Base-by-base conservation (phyloP, 2,113 vertebrate species). In the Seriola quinqueradiata region DNA sequence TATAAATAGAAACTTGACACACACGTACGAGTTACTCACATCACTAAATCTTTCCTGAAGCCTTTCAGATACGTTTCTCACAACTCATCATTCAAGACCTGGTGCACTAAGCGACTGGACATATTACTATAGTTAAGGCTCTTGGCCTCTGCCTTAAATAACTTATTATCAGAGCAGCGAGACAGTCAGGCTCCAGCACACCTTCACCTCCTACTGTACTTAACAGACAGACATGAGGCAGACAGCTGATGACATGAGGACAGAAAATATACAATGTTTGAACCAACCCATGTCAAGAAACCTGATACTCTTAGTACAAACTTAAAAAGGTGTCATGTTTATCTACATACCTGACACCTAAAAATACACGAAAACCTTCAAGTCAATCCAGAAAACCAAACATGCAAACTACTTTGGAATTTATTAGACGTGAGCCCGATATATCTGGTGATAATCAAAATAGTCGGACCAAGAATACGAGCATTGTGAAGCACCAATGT, bases 91-190 rank as follows among this genome's bases (percentile, higher is more conserved):
- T 84, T 78, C 75, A 65, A 46, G 65, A 60, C 36, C 50, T 32
- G 67, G 52, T 73, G 59, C 12, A 52, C 32, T 52, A 17, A 32
- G 40, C 8, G 25, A 52, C 21, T 3, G 13, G 34, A 82, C 73
- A 60, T 58, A 57, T 68, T 42, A 0, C 70, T 17, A 17, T 73
- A 38, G 70, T 8, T 65, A 64, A n/a, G 75, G 1, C 77, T 75
- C 50, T 32, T 1, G 36, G 40, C 76, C 44, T 65, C 81, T 7
- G 77, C 87, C 84, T 81, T 82, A 90, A 94, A 94, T 93, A 93
- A 91, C 82, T 74, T 34, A 74, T 84, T 89, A 92, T 93, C 89
- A 82, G 86, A 69, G 44, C 63, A 46, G 87, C 1, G 55, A 82
- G 83, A 90, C 81, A 76, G 42, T 79, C 8, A 0, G 80, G 54